Evolutionary conservation across 2,888 invertebrate genomes (phyloP).

Genomic region (Eupithecia insigniata): DNA sequence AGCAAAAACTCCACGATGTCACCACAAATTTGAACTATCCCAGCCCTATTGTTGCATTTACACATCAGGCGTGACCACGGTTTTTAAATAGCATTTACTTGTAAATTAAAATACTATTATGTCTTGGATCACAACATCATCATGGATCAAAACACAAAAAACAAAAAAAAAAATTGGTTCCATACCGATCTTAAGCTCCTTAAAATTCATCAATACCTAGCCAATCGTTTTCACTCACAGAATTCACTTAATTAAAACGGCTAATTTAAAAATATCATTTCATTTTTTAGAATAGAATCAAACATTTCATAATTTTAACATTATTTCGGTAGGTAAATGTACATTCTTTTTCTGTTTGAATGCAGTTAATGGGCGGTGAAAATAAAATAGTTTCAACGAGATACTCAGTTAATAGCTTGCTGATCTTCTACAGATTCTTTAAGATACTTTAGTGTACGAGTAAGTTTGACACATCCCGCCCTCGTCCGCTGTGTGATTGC

Average conservation of each 20-base stretch:
- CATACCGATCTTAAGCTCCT: not conserved
- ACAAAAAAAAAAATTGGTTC: too few relatives aligned
- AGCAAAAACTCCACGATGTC: conserved; percentile 42
- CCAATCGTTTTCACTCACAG: not conserved
- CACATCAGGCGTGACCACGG: conserved; percentile 3
- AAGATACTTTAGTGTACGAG: not conserved
- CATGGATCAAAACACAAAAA: not conserved
- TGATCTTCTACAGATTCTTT: not conserved
- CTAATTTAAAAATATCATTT: too few relatives aligned
- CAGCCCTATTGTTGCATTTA: conserved; percentile 19
- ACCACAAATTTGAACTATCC: conserved; percentile 31
- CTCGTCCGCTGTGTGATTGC: not conserved
- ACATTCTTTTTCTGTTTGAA: not conserved
- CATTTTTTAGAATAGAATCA: not conserved
- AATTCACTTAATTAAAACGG: not conserved
- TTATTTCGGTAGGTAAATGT: too few relatives aligned
- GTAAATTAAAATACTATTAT: not conserved
- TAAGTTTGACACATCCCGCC: not conserved
- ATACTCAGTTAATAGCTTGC: not conserved
- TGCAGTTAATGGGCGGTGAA: not conserved
- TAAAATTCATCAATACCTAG: not conserved
- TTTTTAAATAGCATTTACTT: not conserved
- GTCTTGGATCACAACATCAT: not conserved
- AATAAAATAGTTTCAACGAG: not conserved
- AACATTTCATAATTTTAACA: too few relatives aligned